A percentile compares a stretch with the other conserved stretches of the same genome.
Conservation (phyloP, 2,797 vertebrate genomes). For the Chanos chanos region DNA sequence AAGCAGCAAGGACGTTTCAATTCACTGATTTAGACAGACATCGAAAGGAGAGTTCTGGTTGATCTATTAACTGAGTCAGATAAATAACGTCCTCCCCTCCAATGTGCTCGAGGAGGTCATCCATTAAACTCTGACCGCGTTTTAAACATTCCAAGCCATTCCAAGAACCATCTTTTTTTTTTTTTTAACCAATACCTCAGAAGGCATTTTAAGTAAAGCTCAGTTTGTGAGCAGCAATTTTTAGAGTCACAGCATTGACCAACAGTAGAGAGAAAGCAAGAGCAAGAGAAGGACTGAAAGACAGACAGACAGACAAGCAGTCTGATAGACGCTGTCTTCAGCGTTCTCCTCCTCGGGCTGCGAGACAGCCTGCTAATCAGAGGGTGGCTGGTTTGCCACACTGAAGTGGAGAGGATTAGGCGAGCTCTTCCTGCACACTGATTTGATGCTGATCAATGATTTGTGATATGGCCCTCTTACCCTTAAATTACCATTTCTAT, state of each 20-base stretch:
- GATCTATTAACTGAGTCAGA: constrained; percentile 38
- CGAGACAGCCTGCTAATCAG: constrained; percentile 37
- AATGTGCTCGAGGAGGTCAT: constrained; percentile 34
- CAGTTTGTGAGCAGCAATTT: not conserved
- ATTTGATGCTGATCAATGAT: constrained; percentile 53
- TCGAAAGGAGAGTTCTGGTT: constrained; percentile 32
- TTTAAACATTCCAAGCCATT: constrained; percentile 27
- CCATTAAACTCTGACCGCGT: constrained; percentile 39
- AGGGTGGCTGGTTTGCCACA: constrained; percentile 31
- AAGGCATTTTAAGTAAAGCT: too few relatives aligned
- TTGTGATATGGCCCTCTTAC: constrained; percentile 46
- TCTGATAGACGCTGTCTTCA: not conserved
- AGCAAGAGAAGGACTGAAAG: not conserved
- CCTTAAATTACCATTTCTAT: constrained; percentile 54
- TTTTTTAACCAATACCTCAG: constrained; percentile 31
- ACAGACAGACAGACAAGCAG: not conserved
- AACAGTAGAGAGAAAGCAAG: not conserved
- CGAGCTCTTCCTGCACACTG: constrained; percentile 28
- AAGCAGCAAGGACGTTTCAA: constrained; percentile 30
- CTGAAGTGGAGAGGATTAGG: constrained; percentile 39
- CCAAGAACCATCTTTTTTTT: constrained; percentile 16
- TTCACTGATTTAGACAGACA: constrained; percentile 14
- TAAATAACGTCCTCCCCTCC: constrained; percentile 36
- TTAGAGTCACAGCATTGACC: not conserved
- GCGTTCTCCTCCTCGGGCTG: not conserved